Conservation (phyloP, 1,140 invertebrate species). For the Myzus persicae region DNA sequence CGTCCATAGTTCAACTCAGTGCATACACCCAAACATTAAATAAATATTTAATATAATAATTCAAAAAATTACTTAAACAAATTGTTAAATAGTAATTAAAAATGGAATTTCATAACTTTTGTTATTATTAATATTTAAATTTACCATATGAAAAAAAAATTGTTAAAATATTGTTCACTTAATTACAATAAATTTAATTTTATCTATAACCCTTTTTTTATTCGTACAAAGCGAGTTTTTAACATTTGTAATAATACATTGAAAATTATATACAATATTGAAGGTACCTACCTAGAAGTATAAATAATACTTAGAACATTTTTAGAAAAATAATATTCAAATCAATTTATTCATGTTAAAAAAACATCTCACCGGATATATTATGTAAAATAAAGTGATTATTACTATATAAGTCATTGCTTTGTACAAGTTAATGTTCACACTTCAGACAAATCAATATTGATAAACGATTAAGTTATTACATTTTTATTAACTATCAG, state of each 20-base stretch:
- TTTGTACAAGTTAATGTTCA: background rate
- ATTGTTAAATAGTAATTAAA: too few relatives aligned
- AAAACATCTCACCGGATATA: background rate
- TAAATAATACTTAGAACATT: too few relatives aligned
- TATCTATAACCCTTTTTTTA: background rate
- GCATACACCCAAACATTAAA: background rate
- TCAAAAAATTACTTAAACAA: background rate
- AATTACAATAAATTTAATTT: background rate
- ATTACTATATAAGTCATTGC: too few relatives aligned
- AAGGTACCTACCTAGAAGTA: too few relatives aligned
- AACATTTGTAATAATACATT: too few relatives aligned
- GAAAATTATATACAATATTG: too few relatives aligned
- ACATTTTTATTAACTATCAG: background rate
- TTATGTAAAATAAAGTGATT: background rate
- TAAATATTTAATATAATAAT: background rate
- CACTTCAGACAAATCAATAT: background rate
- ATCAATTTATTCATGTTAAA: background rate
- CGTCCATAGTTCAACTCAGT: too few relatives aligned
- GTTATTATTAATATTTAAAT: background rate
- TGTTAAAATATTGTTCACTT: background rate
- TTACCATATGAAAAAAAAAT: background rate
- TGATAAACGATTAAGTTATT: background rate
- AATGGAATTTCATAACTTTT: background rate
- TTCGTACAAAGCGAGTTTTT: background rate
- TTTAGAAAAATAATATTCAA: background rate